Evolutionary conservation across 2,113 vertebrate genomes (phyloP).

Genomic region (Paraplagusia blochii): DNA sequence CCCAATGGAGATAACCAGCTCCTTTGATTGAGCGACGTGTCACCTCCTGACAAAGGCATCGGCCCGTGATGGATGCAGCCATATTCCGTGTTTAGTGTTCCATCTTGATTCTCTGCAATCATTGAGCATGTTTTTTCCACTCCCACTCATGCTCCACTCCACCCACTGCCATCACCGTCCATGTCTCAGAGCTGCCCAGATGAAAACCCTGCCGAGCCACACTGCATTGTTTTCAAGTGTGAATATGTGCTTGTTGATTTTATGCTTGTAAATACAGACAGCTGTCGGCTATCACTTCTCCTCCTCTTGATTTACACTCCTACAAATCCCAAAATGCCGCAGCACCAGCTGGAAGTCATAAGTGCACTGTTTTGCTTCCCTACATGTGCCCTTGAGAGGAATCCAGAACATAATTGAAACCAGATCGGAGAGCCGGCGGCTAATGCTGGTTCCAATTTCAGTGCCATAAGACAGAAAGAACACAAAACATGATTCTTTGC

Average conservation of each 20-base stretch:
- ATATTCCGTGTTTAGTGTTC: conserved; percentile 56
- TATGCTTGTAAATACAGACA: conserved; percentile 71
- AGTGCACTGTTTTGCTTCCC: conserved; percentile 28
- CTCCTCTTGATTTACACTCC: conserved; percentile 55
- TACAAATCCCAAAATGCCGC: conserved; percentile 63
- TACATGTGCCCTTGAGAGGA: conserved; percentile 23
- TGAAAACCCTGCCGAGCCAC: conserved; percentile 30
- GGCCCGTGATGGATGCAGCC: conserved; percentile 62
- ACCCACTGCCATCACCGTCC: conserved; percentile 50
- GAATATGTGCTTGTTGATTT: conserved; percentile 58
- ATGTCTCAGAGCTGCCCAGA: conserved; percentile 33
- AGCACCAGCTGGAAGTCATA: conserved; percentile 64
- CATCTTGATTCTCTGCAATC: conserved; percentile 56
- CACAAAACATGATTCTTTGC: conserved; percentile 9
- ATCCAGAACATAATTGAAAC: conserved; percentile 31
- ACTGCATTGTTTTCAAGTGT: conserved; percentile 34
- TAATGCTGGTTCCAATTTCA: conserved; percentile 6
- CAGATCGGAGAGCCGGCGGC: conserved; percentile 29
- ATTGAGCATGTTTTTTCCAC: conserved; percentile 58
- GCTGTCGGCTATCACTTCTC: conserved; percentile 55
- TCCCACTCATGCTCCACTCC: conserved; percentile 42
- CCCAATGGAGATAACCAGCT: conserved; percentile 55
- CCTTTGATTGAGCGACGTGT: conserved; percentile 52
- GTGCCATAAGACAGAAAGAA: conserved; percentile 8
- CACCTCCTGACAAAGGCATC: conserved; percentile 52